Evolutionary conservation across 2,797 vertebrate genomes (phyloP), one percentile per base, ranked within the genome.

Genomic region (Strix occidentalis): DNA sequence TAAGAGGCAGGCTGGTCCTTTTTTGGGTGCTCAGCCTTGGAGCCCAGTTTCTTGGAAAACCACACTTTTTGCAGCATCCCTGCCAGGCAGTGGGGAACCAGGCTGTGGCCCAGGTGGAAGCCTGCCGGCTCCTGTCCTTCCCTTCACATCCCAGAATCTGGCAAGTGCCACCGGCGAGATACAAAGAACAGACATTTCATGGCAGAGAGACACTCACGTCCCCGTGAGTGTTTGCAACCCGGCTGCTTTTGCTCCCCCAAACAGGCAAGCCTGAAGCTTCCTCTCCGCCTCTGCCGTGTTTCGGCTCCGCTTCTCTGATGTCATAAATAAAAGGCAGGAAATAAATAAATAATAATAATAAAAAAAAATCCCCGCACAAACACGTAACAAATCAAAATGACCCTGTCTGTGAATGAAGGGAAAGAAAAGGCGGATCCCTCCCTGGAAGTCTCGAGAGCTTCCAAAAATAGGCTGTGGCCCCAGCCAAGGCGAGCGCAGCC

Each of bases 381-480:
- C 81, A 74, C 4, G 0, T 56, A 70, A 89, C 70, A 81, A 92
- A 89, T 96, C 60, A 54, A 83, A 89, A 65, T 56, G 57, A 94
- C 61, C 84, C 46, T 0, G 16, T 85, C 81, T 95, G 89, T 94
- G 96, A 96, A 95, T 92, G 92, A 87, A 92, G 65, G 76, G 11
- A 23, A 95, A 95, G 77, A 84, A 91, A 87, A 92, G 75, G 87
- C 57, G 0, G 43, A 43, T 92, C 87, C 71, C 19, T 92, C 81
- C 86, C 87, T 96, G 93, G 68, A 91, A 89, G 61, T 48, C 90
- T 94, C 9, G 5, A 75, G 88, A 96, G 81, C 89, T 89, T 96
- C 96, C 93, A 96, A 94, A 95, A 95, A 93, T 89, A 96, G 95
- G 74, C 78, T 79, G 60, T 0, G 0, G 68, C 63, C 63, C 84